Evolutionary conservation across 2,888 invertebrate genomes (phyloP), one percentile per base, ranked within the genome.

Genomic region (Muschampia plurimacula): DNA sequence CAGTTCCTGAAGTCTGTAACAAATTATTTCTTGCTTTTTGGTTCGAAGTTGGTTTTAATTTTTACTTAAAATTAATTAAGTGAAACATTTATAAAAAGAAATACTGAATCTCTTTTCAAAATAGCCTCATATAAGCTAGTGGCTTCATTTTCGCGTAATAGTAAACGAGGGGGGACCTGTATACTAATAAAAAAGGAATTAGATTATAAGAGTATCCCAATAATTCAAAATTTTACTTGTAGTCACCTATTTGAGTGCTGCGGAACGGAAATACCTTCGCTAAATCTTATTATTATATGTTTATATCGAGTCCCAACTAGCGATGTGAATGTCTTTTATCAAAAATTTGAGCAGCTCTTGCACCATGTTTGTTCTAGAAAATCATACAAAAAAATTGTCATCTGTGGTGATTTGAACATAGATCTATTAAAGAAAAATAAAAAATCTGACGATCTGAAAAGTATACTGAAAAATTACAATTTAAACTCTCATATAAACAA

Each of bases 371-470:
- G 5, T 15, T 5, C 2, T 15, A 28, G 36, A n/a, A 67, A 3
- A 15, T 15, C 4, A 15, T n/a, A 44, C 13, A 60, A 36, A 69
- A 69, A 69, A 62, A 49, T 46, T 32, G 32, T 32, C 32, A 3
- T 32, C 32, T 32, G 32, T 32, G 32, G 32, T 32, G 32, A 32
- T 32, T 46, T 57, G 44, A 68, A 59, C 32, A 68, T 44, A 13
- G 28, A 62, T 46, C n/a, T 62, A 36, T 49, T 69, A 10, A 69
- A 62, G 46, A 28, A 67, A 4, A 28, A 57, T 59, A 39, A n/a
- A 2, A 41, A 44, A 39, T 41, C 57, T 46, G n/a, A 69, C 39
- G 10, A 63, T 52, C n/a, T 39, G 1, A 32, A 36, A 36, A 36
- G 12, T 12, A 60, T 60, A 4, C n/a, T 60, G 28, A 36, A 60